Percentiles rank a stretch among this genome's conserved stretches.
phyloP scores from a whole-genome alignment of 2,113 vertebrate genomes.

The Fulica atra region DNA sequence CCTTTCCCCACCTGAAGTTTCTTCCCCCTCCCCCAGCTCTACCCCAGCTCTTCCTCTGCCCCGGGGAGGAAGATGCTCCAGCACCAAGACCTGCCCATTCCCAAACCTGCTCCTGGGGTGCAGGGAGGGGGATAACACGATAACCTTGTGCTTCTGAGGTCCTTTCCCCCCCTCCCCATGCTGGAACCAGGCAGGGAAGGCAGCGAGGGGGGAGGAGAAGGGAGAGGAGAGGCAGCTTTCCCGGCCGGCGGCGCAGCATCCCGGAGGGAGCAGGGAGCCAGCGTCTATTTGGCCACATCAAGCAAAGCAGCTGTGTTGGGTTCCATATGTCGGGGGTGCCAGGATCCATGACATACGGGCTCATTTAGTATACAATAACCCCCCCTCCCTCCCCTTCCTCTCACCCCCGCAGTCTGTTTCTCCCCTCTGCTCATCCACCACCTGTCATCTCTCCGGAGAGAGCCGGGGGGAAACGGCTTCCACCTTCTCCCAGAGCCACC shows the following conservation, averaged over 20 bases:
- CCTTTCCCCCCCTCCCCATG: too few relatives aligned
- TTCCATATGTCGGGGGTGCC: conserved; percentile 54
- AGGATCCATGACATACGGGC: conserved; percentile 52
- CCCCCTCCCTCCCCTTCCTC: not conserved
- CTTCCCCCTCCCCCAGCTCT: not conserved
- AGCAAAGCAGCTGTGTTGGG: conserved; percentile 48
- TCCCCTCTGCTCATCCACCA: conserved; percentile 50
- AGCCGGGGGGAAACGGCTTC: not conserved
- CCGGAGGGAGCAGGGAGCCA: not conserved
- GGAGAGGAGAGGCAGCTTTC: not conserved
- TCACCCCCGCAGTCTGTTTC: not conserved
- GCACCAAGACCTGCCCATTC: not conserved
- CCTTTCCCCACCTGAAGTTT: not conserved
- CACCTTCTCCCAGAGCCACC: not conserved
- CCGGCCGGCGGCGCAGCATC: not conserved
- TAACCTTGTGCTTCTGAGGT: too few relatives aligned
- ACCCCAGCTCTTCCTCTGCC: not conserved
- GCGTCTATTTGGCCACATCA: not conserved
- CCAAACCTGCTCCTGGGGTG: not conserved
- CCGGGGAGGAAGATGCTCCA: fast-evolving
- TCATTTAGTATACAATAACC: conserved; percentile 21
- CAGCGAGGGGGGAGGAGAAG: not conserved
- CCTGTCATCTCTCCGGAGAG: conserved; percentile 59
- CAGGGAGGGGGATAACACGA: too few relatives aligned
- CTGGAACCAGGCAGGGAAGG: not conserved